Conservation (phyloP, 1,140 invertebrate species). For the Drosophila mayri region DNA sequence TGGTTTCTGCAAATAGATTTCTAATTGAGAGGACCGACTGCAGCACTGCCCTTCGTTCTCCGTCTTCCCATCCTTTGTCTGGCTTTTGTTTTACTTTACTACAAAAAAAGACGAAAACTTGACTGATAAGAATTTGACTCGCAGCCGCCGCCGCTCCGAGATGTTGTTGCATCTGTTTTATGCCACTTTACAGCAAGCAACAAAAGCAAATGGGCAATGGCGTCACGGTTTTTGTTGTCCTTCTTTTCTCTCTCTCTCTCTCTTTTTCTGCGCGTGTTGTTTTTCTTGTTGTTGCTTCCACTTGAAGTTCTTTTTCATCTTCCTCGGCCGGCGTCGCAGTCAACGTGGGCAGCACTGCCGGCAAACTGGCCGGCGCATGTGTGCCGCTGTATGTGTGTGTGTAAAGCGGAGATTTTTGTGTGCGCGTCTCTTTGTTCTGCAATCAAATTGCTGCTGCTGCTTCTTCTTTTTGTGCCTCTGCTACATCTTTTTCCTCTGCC, state of each 20-base stretch:
- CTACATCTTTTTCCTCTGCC: slow-evolving; percentile 15
- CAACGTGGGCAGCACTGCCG: slow-evolving; percentile 17
- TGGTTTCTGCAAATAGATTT: slow-evolving; percentile 54
- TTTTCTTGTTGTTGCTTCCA: slow-evolving; percentile 30
- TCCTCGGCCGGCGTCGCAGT: slow-evolving; percentile 12
- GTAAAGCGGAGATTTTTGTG: slow-evolving; percentile 51
- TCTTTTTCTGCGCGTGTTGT: not conserved
- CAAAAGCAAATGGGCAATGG: slow-evolving; percentile 46
- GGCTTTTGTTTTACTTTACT: slow-evolving; percentile 5
- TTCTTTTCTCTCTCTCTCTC: slow-evolving; percentile 1
- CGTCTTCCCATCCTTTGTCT: slow-evolving; percentile 26
- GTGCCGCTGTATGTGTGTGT: slow-evolving; percentile 24
- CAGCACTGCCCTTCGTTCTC: not conserved
- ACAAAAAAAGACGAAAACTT: slow-evolving; percentile 41
- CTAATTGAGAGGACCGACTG: slow-evolving; percentile 36
- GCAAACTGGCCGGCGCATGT: slow-evolving; percentile 20
- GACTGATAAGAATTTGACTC: slow-evolving; percentile 65
- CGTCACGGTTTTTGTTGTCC: slow-evolving; percentile 30
- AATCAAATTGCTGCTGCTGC: slow-evolving; percentile 34
- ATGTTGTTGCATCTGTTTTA: slow-evolving; percentile 65
- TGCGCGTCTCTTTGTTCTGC: slow-evolving; percentile 55
- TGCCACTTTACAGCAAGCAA: slow-evolving; percentile 56
- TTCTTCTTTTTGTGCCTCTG: slow-evolving; percentile 5
- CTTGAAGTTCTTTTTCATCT: slow-evolving; percentile 50
- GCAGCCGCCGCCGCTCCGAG: slow-evolving; percentile 7